Evolutionary conservation across 1,140 invertebrate species (phyloP), one percentile per base, ranked within the genome.

Genomic region (Atta colombica): DNA sequence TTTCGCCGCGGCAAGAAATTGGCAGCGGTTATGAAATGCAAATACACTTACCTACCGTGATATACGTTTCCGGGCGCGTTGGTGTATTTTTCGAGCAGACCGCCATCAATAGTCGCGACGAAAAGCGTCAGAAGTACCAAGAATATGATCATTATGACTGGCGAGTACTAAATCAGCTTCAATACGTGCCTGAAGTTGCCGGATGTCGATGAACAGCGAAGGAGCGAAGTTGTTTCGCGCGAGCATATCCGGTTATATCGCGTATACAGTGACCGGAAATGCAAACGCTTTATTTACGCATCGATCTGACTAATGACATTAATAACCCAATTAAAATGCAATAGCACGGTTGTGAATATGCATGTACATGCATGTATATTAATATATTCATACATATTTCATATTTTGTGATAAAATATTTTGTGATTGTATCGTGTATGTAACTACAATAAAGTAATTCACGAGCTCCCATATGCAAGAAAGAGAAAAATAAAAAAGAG

Each of bases 31-130:
- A 21, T 49, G 45, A 60, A 63, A 66, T 28, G 55, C 49, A 74
- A 81, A 72, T 66, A 51, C 78, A 92, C 92, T 93, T 78, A 93
- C 92, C 92, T 91, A 91, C 92, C 92, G 74, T 93, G 92, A 65
- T 91, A 91, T 61, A 92, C 86, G 39, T 84, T 91, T 72, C 69
- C 89, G 7, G 89, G 28, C 28, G 53, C 61, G 55, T 77, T 66
- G 28, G 10, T 55, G 7, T 88, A 89, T 55, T 89, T 87, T n/a
- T 92, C 88, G 28, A 91, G 84, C 14, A 87, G 5, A 31, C 63
- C 55, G 58, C 77, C 45, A 69, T 81, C 5, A 72, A 61, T 61
- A 25, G 31, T 75, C 51, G 39, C 72, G 14, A 12, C 53, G 74
- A 85, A 77, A 71, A 90, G 49, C 75, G 88, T 86, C 72, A 90